Conservation (phyloP, 2,888 invertebrate species). For the Sarcophaga rosellei region DNA sequence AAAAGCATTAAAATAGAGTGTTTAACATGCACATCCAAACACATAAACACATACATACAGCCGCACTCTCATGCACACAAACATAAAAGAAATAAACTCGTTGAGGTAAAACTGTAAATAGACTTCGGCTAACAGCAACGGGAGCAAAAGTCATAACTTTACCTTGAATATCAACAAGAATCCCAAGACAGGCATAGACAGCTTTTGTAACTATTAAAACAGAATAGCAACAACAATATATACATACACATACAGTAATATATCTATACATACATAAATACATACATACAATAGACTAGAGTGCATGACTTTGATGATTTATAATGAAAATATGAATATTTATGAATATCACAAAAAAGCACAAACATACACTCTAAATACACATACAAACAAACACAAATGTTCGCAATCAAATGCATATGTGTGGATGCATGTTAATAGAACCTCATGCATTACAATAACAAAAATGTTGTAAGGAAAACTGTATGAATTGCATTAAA, state of each 20-base stretch:
- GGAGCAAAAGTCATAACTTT: conserved; percentile 52
- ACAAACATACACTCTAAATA: background rate
- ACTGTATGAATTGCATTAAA: conserved; percentile 29
- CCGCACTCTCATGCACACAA: background rate
- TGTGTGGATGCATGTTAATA: conserved; percentile 4
- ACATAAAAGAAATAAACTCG: background rate
- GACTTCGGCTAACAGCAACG: conserved; percentile 32
- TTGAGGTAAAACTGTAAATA: conserved; percentile 48
- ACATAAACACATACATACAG: background rate
- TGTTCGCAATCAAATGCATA: background rate
- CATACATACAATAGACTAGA: background rate
- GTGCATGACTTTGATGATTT: conserved; percentile 49
- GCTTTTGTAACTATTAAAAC: background rate
- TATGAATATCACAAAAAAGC: background rate
- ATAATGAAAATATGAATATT: conserved; percentile 41
- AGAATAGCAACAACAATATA: background rate
- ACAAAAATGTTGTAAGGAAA: conserved; percentile 7
- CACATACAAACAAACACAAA: background rate
- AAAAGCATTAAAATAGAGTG: background rate
- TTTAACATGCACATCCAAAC: background rate
- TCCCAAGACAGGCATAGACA: conserved; percentile 53
- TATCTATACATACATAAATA: background rate
- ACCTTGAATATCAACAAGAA: conserved; percentile 55
- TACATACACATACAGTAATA: background rate
- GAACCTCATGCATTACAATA: background rate